Conservation (phyloP, 2,797 vertebrate genomes). For the Periparus ater region DNA sequence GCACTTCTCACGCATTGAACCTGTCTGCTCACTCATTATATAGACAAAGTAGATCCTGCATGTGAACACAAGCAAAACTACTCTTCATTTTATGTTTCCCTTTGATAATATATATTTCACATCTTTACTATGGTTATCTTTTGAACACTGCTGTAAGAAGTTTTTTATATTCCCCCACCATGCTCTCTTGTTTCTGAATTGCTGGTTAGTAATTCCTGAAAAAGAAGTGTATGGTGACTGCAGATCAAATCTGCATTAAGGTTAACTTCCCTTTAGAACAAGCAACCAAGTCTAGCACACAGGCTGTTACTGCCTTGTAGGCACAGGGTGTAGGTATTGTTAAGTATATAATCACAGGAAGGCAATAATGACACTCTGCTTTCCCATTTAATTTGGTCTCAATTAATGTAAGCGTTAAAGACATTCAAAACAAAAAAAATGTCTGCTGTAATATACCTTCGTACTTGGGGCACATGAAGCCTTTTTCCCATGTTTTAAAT, state of each 20-base stretch:
- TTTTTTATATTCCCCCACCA: neutral
- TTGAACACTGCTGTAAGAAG: neutral
- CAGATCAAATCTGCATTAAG: neutral
- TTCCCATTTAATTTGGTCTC: conserved; percentile 51
- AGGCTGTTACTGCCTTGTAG: neutral
- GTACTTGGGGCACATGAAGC: neutral
- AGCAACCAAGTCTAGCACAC: neutral
- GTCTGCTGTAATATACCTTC: conserved; percentile 4
- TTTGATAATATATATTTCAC: neutral
- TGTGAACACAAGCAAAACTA: neutral
- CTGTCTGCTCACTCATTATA: neutral
- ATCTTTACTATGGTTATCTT: neutral
- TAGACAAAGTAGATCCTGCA: neutral
- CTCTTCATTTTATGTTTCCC: neutral
- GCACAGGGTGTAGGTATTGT: neutral
- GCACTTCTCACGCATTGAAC: neutral
- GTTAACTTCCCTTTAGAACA: conserved; percentile 1
- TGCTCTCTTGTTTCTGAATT: neutral
- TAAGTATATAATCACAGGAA: conserved; percentile 25
- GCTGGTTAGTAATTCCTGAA: neutral
- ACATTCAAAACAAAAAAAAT: neutral
- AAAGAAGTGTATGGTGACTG: neutral
- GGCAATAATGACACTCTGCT: conserved; percentile 10
- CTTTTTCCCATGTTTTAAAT: conserved; percentile 30
- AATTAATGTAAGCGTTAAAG: neutral